phyloP scores from a whole-genome alignment of 2,113 vertebrate genomes.

The Octodon degus region DNA sequence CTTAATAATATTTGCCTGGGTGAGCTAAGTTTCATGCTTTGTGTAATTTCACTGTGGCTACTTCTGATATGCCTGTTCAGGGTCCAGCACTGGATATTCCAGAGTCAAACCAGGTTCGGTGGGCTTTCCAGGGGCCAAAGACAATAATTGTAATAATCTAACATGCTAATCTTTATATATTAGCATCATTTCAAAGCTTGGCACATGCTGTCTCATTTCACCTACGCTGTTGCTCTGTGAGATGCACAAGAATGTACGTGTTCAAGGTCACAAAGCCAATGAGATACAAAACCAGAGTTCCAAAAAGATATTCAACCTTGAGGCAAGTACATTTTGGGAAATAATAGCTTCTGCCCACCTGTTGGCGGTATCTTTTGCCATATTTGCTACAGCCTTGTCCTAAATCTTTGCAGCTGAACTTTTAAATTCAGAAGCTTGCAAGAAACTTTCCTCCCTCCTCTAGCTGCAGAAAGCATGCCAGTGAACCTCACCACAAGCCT shows the following conservation, averaged over 20 bases:
- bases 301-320: not conserved
- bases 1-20: not conserved
- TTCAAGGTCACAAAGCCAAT: slow-evolving; percentile 31
- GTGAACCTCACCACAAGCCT: slow-evolving; percentile 29
- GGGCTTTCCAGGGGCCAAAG: not conserved
- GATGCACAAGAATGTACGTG: not conserved
- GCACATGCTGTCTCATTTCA: not conserved
- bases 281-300: not conserved
- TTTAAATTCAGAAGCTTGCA: slow-evolving; percentile 37
- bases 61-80: not conserved
- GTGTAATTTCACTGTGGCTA: not conserved
- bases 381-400: not conserved
- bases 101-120: not conserved
- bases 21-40: not conserved
- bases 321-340: not conserved
- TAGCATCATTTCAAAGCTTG: not conserved
- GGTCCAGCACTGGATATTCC: not conserved
- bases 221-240: not conserved
- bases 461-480: not conserved
- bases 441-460: not conserved
- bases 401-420: not conserved
- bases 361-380: not conserved
- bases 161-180: not conserved
- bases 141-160: not conserved
- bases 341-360: not conserved